A percentile compares a stretch with the other conserved stretches of the same genome.
Conservation (phyloP, 2,113 vertebrate genomes). For the Psilopogon haemacephalus region DNA sequence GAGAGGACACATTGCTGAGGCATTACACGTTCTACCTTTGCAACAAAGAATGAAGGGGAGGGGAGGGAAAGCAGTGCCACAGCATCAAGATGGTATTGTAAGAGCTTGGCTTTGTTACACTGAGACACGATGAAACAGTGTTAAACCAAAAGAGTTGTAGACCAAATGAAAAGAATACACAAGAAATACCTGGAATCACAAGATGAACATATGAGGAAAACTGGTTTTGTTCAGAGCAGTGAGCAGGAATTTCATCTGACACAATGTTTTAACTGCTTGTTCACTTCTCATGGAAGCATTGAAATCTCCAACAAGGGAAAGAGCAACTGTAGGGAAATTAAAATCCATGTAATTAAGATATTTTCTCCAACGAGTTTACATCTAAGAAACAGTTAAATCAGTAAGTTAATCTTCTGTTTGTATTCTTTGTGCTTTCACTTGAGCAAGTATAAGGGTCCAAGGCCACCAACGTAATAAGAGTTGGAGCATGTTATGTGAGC, state of each 20-base stretch:
- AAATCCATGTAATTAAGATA: not conserved
- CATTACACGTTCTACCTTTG: not conserved
- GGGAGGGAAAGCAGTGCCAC: not conserved
- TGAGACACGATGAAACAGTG: not conserved
- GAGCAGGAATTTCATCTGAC: not conserved
- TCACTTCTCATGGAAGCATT: not conserved
- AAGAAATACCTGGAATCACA: not conserved
- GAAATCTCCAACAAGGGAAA: not conserved
- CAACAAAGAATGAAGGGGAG: not conserved
- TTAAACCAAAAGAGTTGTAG: not conserved
- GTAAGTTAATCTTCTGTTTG: accelerated
- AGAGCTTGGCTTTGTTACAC: not conserved
- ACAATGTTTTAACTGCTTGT: not conserved
- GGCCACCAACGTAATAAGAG: not conserved
- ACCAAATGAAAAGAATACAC: not conserved
- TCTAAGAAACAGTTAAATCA: not conserved
- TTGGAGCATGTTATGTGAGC: not conserved
- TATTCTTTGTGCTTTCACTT: not conserved
- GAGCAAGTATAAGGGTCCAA: not conserved
- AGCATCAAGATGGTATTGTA: not conserved
- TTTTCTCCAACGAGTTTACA: not conserved
- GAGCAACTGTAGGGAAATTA: not conserved
- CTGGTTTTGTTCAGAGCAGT: not conserved
- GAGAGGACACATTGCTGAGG: constrained; percentile 21
- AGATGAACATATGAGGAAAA: not conserved